A percentile compares a stretch with the other conserved stretches of the same genome.
Conservation (phyloP, 2,113 vertebrate species). For the Syngnathus typhle region DNA sequence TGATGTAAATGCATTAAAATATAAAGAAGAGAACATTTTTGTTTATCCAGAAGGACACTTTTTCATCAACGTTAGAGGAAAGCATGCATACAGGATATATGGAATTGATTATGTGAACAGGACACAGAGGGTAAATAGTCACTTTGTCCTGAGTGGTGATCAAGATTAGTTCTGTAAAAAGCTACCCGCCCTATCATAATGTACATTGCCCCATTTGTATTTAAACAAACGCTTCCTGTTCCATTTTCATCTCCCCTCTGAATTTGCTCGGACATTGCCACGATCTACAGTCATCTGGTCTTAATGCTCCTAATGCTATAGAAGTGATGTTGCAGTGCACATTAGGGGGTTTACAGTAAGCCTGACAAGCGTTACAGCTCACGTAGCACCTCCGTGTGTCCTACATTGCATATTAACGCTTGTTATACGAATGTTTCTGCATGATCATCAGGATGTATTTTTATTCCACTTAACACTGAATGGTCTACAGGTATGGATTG, state of each 20-base stretch:
- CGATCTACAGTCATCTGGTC: constrained; percentile 55
- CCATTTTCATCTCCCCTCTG: constrained; percentile 14
- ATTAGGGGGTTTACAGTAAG: constrained; percentile 43
- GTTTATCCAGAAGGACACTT: constrained; percentile 20
- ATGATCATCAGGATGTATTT: neutral
- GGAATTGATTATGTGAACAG: constrained; percentile 38
- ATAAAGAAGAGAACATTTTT: neutral
- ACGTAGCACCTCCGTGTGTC: constrained; percentile 16
- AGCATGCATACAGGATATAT: constrained; percentile 36
- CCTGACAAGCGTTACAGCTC: constrained; percentile 20
- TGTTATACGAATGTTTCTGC: constrained; percentile 1
- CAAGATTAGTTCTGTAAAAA: constrained; percentile 57
- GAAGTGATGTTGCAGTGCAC: constrained; percentile 46
- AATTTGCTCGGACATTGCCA: constrained; percentile 31
- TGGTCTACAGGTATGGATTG: constrained; percentile 18
- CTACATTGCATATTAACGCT: constrained; percentile 13
- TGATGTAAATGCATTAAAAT: no score
- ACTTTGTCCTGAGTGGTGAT: constrained; percentile 59
- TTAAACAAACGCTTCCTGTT: constrained; percentile 29
- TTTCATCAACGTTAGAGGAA: constrained; percentile 5
- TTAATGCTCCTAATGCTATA: constrained; percentile 52
- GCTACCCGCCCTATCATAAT: constrained; percentile 31
- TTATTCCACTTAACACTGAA: neutral
- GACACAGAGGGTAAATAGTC: constrained; percentile 39
- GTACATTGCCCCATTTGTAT: constrained; percentile 37